Evolutionary conservation across 2,888 invertebrate genomes (phyloP).

Genomic region (Lepidocyrtinus sp.): DNA sequence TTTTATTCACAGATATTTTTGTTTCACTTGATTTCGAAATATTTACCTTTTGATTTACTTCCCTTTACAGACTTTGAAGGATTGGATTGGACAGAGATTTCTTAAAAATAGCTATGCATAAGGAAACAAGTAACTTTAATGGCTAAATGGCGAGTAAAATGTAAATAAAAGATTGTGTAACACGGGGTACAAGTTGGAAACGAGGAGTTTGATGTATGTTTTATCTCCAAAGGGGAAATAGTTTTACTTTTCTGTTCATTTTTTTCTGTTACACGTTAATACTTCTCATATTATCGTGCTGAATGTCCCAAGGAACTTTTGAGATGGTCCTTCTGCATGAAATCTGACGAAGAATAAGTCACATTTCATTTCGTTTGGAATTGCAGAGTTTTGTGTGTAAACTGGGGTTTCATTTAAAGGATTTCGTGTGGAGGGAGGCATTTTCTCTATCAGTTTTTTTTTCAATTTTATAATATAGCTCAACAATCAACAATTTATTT

Average conservation of each 20-base stretch:
- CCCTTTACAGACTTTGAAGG: no score
- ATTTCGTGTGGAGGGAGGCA: conserved; percentile 13
- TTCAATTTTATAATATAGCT: neutral
- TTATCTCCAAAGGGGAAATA: neutral
- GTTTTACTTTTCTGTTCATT: neutral
- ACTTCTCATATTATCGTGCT: no score
- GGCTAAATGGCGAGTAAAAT: no score
- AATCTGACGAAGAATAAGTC: conserved; percentile 53
- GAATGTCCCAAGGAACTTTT: conserved; percentile 83
- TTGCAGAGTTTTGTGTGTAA: no score
- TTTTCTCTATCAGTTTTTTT: neutral
- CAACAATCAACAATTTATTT: conserved; percentile 1
- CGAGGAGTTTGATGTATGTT: conserved; percentile 54
- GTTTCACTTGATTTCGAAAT: conserved; percentile 71
- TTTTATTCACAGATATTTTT: conserved; percentile 68
- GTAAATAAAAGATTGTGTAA: no score
- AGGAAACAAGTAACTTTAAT: no score
- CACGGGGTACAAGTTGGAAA: conserved; percentile 70
- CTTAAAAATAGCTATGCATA: no score
- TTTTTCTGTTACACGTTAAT: neutral
- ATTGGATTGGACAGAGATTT: no score
- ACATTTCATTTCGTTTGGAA: no score
- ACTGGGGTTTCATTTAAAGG: neutral
- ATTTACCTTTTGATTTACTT: conserved; percentile 52
- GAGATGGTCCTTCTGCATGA: conserved; percentile 87